Base-by-base conservation (phyloP, 2,797 vertebrate species). In the Petrocephalus sullivani region DNA sequence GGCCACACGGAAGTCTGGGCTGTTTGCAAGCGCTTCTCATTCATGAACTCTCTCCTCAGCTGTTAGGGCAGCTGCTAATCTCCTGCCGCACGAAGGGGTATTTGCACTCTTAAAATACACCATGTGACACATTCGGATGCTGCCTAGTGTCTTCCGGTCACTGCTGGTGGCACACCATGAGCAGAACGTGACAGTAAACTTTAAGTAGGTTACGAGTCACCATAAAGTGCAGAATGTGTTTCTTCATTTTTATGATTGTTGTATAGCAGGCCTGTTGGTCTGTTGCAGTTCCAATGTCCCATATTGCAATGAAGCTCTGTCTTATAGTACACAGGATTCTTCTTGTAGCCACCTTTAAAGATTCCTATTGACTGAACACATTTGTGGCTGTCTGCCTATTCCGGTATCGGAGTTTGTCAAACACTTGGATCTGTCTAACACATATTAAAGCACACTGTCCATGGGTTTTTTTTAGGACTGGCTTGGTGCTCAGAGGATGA, bases 401-500 rank as follows among this genome's bases (percentile, higher is more conserved):
- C 19, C 7, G 0, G 3, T 41, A 10, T 23, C 10, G 0, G n/a
- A 23, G 19, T 49, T 53, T 23, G 49, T 82, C 78, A 14, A 6
- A 46, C n/a, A 21, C 19, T 82, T 28, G 60, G 60, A 23, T 33
- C 9, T 14, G 37, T 46, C 4, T 75, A 75, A 41, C 71, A 67
- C 64, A 67, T 12, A 33, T 67, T 67, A 67, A 33, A 33, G 9
- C 23, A 33, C 61, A 41, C 16, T 41, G 28, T 4, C 23, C n/a
- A 37, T 0, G 28, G 28, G 12, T 33, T 9, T 51, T 71, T 89
- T 96, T 92, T 92, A 93, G 95, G 93, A 85, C 92, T 91, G 0
- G 90, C 93, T 56, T 93, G 94, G 90, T 93, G 97, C 91, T 98
- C 96, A 0, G 94, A 96, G 21, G 95, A 98, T 0, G 98, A 99